Evolutionary conservation across 2,888 invertebrate species (phyloP), one percentile per base, ranked within the genome.

Genomic region (Agrochola lychnidis): DNA sequence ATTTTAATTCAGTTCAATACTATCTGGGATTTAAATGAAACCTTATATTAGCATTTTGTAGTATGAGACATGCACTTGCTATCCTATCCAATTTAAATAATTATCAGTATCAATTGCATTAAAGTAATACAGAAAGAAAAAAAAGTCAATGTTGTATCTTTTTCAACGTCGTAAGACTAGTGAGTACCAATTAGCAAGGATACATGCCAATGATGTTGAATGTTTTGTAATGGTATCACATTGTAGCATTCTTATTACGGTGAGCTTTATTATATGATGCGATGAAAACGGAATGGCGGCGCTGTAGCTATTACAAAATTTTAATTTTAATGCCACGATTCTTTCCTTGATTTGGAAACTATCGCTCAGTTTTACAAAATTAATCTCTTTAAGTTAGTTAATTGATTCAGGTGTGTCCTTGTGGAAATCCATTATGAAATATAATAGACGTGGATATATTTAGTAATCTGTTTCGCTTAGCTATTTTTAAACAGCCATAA

Each of bases 171-270:
- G 92, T 90, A 90, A 84, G 85, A 89, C 93, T 89, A 89, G 92
- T 80, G 83, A 74, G 76, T 90, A 92, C 93, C 93, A 96, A 96
- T 96, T 96, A 95, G 95, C 89, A 91, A 90, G 91, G 88, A 89
- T 90, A 90, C 90, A 91, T 90, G 87, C 89, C 89, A 91, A 91
- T 91, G 91, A 91, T 90, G 91, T 91, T 86, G 90, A 89, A 90
- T 51, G 89, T 84, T 82, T 78, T 74, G 81, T 86, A 86, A 86
- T 80, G 78, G 79, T 73, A 76, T 16, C 83, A 89, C 88, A 79
- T 88, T 88, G 84, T 88, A 87, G 76, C 76, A 79, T 73, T 57
- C 14, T 48, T 59, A 51, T 36, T 71, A 9, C 30, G 25, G 30
- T n/a, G 30, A 42, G 19, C 16, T 67, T 70, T 83, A 36, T 75